Evolutionary conservation across 2,797 vertebrate species (phyloP).

Genomic region (Bradypodion pumilum): DNA sequence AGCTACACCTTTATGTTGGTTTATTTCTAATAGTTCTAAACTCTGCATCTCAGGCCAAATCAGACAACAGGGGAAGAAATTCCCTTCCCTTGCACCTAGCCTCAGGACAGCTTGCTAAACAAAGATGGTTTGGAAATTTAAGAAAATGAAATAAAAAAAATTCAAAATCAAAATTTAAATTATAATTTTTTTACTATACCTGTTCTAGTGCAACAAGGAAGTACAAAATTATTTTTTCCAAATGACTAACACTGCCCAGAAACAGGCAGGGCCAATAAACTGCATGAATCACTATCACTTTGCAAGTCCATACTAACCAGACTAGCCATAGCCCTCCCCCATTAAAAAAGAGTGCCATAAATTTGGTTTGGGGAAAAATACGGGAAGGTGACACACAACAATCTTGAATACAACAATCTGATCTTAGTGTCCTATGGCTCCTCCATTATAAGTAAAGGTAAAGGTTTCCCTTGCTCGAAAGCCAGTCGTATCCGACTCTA

Average conservation of each 20-base stretch:
- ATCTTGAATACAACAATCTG: neutral
- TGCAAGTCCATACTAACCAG: neutral
- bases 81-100: neutral
- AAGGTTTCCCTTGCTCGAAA: no score
- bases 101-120: neutral
- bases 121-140: neutral
- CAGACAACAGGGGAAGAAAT: neutral
- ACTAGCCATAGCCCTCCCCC: neutral
- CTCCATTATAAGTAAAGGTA: no score
- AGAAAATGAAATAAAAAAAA: neutral
- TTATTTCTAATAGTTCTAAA: neutral
- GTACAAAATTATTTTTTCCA: neutral
- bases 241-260: neutral
- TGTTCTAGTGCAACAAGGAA: neutral
- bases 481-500: no score
- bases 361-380: neutral
- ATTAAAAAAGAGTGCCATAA: neutral
- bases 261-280: neutral
- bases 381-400: neutral
- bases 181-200: neutral
- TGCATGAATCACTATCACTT: neutral
- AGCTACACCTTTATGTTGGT: neutral
- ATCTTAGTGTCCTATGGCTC: neutral
- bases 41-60: neutral
- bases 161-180: no score